These are phyloP conservation scores for Eurytoma californica DNA, from an alignment of 2,888 invertebrate genomes.

Conservation along the genomic window DNA sequence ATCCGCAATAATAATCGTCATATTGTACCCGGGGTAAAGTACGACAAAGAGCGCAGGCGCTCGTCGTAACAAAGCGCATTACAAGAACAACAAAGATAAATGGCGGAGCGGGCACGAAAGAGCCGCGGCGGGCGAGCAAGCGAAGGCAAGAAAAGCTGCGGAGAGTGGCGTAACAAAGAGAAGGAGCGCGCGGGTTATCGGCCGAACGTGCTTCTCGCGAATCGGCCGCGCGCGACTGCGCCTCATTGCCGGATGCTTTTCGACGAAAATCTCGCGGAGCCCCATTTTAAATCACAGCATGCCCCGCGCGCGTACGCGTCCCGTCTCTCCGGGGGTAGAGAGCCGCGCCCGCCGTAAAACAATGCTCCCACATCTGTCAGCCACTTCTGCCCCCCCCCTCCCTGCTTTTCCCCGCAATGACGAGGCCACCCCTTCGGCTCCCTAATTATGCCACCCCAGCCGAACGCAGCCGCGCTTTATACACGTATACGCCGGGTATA, in stretches of 20 bases:
- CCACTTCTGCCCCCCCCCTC: conserved; percentile 70
- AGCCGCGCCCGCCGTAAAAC: conserved; percentile 67
- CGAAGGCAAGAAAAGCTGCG: conserved; percentile 17
- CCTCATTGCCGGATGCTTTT: conserved; percentile 63
- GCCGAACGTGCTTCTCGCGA: conserved; percentile 55
- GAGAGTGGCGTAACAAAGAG: conserved; percentile 4
- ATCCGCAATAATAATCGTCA: not conserved
- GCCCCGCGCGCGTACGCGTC: conserved; percentile 56
- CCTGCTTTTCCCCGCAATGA: conserved; percentile 56
- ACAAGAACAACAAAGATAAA: conserved; percentile 39
- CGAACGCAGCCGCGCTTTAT: conserved; percentile 60
- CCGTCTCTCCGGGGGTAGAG: conserved; percentile 61
- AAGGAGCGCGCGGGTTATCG: conserved; percentile 53
- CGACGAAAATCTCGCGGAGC: conserved; percentile 66
- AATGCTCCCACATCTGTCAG: conserved; percentile 76
- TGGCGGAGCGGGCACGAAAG: conserved; percentile 10
- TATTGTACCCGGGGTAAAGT: not conserved
- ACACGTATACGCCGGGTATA: conserved; percentile 67
- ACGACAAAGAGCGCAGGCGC: not conserved
- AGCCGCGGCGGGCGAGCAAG: not conserved
- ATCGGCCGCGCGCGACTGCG: conserved; percentile 54
- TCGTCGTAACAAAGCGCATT: conserved; percentile 4
- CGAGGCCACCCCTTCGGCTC: conserved; percentile 71
- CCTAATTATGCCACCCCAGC: conserved; percentile 74
- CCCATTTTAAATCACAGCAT: conserved; percentile 74